phyloP scores from a whole-genome alignment of 2,113 vertebrate genomes.

The Carlito syrichta region DNA sequence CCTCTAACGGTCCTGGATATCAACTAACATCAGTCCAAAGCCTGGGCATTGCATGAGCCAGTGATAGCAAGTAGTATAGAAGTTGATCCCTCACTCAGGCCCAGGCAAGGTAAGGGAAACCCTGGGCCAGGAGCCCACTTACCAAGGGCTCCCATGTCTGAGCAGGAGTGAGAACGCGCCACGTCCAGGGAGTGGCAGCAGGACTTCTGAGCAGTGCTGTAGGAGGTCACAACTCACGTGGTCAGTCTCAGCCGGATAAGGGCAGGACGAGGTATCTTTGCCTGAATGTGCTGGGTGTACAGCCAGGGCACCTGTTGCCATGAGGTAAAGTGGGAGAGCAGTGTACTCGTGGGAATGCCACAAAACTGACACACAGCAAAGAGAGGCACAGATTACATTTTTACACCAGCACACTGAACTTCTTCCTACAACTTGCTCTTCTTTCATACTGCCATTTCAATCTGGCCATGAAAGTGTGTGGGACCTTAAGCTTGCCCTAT shows the following conservation, averaged over 20 bases:
- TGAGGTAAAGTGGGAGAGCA: not conserved
- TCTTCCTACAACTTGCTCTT: not conserved
- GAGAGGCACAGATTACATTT: slow-evolving; percentile 3
- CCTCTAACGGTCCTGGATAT: not conserved
- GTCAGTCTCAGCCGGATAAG: too few species aligned
- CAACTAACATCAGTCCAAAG: not conserved
- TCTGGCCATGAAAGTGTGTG: not conserved
- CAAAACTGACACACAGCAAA: not conserved
- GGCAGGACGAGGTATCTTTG: too few species aligned
- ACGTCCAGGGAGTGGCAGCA: not conserved
- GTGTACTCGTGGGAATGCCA: not conserved
- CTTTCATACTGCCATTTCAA: not conserved
- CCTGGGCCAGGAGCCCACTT: not conserved
- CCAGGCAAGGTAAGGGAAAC: not conserved
- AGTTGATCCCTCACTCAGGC: not conserved
- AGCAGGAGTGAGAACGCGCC: not conserved
- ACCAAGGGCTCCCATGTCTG: not conserved
- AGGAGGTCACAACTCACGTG: too few species aligned
- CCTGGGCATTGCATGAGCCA: not conserved
- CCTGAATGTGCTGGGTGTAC: too few species aligned
- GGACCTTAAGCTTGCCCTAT: not conserved
- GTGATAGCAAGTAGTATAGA: not conserved
- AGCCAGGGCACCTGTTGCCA: not conserved
- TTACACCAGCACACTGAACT: slow-evolving; percentile 15
- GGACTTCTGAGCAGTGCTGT: not conserved